phyloP scores from a whole-genome alignment of 2,888 invertebrate species.

The Digitonthophagus gazella region DNA sequence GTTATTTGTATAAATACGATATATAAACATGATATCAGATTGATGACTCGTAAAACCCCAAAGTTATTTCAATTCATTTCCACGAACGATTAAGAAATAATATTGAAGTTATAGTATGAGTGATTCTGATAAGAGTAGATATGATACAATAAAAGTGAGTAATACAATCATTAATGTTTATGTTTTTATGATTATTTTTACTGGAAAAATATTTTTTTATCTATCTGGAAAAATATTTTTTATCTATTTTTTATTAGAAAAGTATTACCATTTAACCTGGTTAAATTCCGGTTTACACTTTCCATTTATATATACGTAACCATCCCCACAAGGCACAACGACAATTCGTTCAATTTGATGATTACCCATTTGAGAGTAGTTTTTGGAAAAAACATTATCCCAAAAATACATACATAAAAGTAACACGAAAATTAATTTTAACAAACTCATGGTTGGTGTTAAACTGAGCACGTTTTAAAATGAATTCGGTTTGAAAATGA shows the following conservation, averaged over 20 bases:
- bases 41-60: too few species aligned
- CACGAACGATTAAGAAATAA: too few species aligned
- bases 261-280: neutral
- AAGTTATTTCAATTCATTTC: neutral
- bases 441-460: neutral
- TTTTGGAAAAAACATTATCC: neutral
- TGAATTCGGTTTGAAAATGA: too few species aligned
- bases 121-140: neutral
- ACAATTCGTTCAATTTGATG: conserved; percentile 10
- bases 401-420: neutral
- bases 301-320: conserved; percentile 24
- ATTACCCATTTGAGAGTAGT: neutral
- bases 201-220: too few species aligned
- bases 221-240: too few species aligned
- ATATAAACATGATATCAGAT: too few species aligned
- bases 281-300: conserved; percentile 11
- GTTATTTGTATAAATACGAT: too few species aligned
- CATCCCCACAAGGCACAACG: conserved; percentile 20
- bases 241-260: too few species aligned
- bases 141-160: neutral
- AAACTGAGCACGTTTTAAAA: neutral
- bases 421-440: neutral
- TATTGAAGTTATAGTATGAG: too few species aligned
- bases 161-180: neutral
- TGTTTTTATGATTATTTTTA: too few species aligned